phyloP scores from a whole-genome alignment of 2,888 invertebrate species.

The Oscheius sp. region DNA sequence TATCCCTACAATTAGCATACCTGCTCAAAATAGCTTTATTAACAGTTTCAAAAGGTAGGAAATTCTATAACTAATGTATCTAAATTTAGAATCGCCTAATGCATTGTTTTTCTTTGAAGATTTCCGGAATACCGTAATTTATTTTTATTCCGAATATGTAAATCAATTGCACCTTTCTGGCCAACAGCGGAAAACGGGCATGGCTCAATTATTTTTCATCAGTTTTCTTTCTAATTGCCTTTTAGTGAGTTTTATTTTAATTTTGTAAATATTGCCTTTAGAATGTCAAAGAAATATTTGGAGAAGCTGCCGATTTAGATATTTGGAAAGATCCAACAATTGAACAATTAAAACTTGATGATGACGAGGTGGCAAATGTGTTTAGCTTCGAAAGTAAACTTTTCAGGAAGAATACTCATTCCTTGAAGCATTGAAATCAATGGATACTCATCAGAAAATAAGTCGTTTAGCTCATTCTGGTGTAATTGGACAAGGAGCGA shows the following conservation, averaged over 20 bases:
- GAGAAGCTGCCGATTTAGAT: constrained; percentile 31
- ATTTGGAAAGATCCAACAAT: constrained; percentile 23
- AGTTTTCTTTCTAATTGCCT: constrained; percentile 13
- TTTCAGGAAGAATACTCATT: constrained; percentile 34
- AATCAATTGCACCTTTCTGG: constrained; percentile 10
- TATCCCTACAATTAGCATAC: constrained; percentile 37
- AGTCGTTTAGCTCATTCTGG: constrained; percentile 34
- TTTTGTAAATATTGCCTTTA: background rate
- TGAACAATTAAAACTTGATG: constrained; percentile 13
- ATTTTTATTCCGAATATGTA: constrained; percentile 22
- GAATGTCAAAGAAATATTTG: constrained; percentile 20
- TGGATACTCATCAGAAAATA: constrained; percentile 29
- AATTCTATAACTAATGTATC: background rate
- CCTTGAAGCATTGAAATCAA: constrained; percentile 24
- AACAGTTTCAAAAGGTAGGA: constrained; percentile 36
- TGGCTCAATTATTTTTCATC: constrained; percentile 21
- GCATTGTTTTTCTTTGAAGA: constrained; percentile 20
- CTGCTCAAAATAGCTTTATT: constrained; percentile 39
- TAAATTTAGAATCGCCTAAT: background rate
- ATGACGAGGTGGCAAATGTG: constrained; percentile 10
- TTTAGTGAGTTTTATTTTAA: background rate
- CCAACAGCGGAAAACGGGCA: background rate
- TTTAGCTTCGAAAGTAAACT: background rate
- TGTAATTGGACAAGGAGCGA: constrained; percentile 27
- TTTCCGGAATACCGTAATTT: constrained; percentile 8